These are phyloP conservation scores for Harpegnathos saltator DNA, from an alignment of 1,140 invertebrate species.

Conservation along the genomic window DNA sequence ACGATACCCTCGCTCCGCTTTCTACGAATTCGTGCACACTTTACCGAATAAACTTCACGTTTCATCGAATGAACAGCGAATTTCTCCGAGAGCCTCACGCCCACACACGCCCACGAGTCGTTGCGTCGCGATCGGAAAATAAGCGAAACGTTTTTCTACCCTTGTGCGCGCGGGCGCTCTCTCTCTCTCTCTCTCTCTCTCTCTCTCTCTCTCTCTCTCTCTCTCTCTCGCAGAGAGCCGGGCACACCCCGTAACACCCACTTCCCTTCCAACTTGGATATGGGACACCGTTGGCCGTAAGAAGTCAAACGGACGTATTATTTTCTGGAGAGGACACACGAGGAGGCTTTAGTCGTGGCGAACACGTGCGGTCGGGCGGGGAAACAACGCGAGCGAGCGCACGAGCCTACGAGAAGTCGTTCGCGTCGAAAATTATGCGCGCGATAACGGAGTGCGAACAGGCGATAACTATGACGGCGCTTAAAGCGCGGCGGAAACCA, in stretches of 20 bases:
- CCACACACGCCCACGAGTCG: conserved; percentile 63
- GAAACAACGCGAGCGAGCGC: conserved; percentile 54
- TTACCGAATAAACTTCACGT: conserved; percentile 23
- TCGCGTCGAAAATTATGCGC: conserved; percentile 65
- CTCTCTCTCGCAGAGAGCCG: conserved; percentile 48
- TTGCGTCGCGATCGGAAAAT: conserved; percentile 26
- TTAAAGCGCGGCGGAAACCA: conserved; percentile 11
- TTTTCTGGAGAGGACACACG: conserved; percentile 79
- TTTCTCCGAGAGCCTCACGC: conserved; percentile 35
- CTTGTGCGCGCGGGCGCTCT: conserved; percentile 24
- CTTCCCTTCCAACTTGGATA: conserved; percentile 72
- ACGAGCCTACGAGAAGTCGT: conserved; percentile 61
- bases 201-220: background rate
- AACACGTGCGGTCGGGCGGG: conserved; percentile 67
- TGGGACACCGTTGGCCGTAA: conserved; percentile 65
- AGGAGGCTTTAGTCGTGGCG: conserved; percentile 72
- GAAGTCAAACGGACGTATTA: conserved; percentile 77
- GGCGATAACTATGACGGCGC: conserved; percentile 29
- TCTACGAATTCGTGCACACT: conserved; percentile 17
- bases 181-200: too few relatives aligned
- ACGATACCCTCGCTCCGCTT: conserved; percentile 22
- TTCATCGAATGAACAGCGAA: conserved; percentile 31
- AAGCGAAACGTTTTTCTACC: conserved; percentile 63
- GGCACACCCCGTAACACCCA: conserved; percentile 78
- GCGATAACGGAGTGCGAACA: conserved; percentile 71